Conservation (phyloP, 2,797 vertebrate genomes). For the Sitta carolinensis region DNA sequence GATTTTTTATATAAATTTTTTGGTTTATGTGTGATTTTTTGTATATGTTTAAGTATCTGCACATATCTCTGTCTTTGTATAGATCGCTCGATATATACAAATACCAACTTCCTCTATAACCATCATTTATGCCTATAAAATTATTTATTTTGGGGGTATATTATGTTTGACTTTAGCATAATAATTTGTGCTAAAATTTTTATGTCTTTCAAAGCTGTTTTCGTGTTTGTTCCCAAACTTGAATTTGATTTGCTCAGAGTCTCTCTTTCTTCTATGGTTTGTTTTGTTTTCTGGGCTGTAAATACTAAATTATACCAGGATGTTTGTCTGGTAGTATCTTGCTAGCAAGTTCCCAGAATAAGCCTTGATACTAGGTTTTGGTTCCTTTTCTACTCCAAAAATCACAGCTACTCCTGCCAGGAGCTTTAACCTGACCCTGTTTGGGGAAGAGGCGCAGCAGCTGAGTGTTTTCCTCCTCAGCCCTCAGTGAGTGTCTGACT, state of each 20-base stretch:
- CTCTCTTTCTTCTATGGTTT: neutral
- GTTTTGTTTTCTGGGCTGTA: neutral
- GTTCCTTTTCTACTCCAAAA: neutral
- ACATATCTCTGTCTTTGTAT: neutral
- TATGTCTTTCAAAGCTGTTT: neutral
- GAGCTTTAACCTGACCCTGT: neutral
- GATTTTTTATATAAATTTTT: neutral
- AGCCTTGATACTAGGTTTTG: neutral
- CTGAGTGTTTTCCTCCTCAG: neutral
- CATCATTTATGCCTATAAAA: neutral
- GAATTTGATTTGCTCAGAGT: neutral
- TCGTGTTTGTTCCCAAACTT: neutral
- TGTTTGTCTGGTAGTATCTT: neutral
- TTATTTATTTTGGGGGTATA: neutral
- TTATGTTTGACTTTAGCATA: neutral
- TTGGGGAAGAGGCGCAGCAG: rapidly evolving
- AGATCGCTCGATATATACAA: neutral
- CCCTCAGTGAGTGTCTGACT: rapidly evolving
- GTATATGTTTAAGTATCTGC: neutral
- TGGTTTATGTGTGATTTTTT: neutral
- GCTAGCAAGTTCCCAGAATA: neutral
- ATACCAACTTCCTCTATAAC: neutral
- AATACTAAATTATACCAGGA: neutral
- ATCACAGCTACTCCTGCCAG: neutral
- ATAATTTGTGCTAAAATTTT: neutral